These are phyloP conservation scores for Tragulus kanchil DNA, from an alignment of 2,113 vertebrate genomes.

Conservation along the genomic window DNA sequence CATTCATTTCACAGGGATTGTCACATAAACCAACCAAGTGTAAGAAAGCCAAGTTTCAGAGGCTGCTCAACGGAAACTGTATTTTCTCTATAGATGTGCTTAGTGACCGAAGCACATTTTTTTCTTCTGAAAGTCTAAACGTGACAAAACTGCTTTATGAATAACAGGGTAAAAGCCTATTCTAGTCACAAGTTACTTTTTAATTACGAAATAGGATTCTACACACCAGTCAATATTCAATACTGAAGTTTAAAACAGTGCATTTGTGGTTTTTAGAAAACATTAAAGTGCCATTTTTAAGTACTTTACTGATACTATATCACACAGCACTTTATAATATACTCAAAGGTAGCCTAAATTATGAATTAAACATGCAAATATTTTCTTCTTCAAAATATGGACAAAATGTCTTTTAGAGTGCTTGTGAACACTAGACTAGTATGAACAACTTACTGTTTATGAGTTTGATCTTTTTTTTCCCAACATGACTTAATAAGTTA, in stretches of 20 bases:
- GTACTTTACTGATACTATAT: constrained; percentile 78
- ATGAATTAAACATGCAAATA: constrained; percentile 82
- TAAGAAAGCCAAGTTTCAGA: constrained; percentile 69
- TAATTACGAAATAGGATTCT: constrained; percentile 73
- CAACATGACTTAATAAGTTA: constrained; percentile 75
- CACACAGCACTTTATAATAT: constrained; percentile 80
- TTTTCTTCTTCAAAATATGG: constrained; percentile 68
- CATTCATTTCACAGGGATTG: constrained; percentile 72
- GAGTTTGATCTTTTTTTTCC: constrained; percentile 60
- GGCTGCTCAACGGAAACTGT: constrained; percentile 40
- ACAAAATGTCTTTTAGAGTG: constrained; percentile 75
- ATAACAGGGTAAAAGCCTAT: constrained; percentile 62
- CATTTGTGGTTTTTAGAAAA: constrained; percentile 67
- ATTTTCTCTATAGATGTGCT: constrained; percentile 60
- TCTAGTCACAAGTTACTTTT: constrained; percentile 73
- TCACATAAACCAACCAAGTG: constrained; percentile 65
- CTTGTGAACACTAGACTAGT: constrained; percentile 70
- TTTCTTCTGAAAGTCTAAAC: constrained; percentile 28
- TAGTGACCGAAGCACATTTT: constrained; percentile 66
- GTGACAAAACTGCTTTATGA: constrained; percentile 67
- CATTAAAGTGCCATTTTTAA: constrained; percentile 83
- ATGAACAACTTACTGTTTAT: constrained; percentile 53
- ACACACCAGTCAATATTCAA: constrained; percentile 79
- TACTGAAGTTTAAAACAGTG: constrained; percentile 82
- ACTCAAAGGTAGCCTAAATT: constrained; percentile 74